Evolutionary conservation across 2,888 invertebrate genomes (phyloP).

Genomic region (Drosophila barbarae): DNA sequence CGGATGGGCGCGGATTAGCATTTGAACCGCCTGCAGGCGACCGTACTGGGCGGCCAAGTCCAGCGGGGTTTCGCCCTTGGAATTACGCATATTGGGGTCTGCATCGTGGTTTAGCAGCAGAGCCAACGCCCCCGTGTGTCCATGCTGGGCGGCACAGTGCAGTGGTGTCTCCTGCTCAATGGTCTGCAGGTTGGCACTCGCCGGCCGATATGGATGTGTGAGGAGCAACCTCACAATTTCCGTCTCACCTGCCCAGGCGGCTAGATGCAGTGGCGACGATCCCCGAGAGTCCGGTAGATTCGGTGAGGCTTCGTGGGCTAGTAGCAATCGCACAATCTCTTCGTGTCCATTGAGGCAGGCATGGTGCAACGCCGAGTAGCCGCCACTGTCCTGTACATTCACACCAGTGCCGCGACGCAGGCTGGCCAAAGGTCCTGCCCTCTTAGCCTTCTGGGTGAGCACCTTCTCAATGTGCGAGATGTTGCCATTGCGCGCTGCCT

Average conservation of each 20-base stretch:
- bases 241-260: slow-evolving; percentile 95
- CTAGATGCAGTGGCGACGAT: slow-evolving; percentile 94
- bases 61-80: slow-evolving; percentile 93
- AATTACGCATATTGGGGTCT: slow-evolving; percentile 92
- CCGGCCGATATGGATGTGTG: slow-evolving; percentile 88
- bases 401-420: slow-evolving; percentile 93
- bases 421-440: slow-evolving; percentile 96
- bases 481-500: slow-evolving; percentile 96
- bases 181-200: slow-evolving; percentile 92
- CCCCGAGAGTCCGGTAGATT: slow-evolving; percentile 94
- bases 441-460: slow-evolving; percentile 91
- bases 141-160: slow-evolving; percentile 96
- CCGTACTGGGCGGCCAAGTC: slow-evolving; percentile 97
- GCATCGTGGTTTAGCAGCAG: slow-evolving; percentile 91
- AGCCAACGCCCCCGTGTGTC: slow-evolving; percentile 91
- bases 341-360: slow-evolving; percentile 96
- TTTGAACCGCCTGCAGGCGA: slow-evolving; percentile 90
- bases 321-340: slow-evolving; percentile 90
- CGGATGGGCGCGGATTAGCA: slow-evolving; percentile 90
- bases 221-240: slow-evolving; percentile 92
- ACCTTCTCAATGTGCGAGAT: slow-evolving; percentile 93
- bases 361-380: slow-evolving; percentile 96
- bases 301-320: slow-evolving; percentile 90
- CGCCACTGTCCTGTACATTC: slow-evolving; percentile 95
- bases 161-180: slow-evolving; percentile 94